These are phyloP conservation scores for Sakesphorus luctuosus DNA, from an alignment of 2,113 vertebrate genomes.

Conservation along the genomic window DNA sequence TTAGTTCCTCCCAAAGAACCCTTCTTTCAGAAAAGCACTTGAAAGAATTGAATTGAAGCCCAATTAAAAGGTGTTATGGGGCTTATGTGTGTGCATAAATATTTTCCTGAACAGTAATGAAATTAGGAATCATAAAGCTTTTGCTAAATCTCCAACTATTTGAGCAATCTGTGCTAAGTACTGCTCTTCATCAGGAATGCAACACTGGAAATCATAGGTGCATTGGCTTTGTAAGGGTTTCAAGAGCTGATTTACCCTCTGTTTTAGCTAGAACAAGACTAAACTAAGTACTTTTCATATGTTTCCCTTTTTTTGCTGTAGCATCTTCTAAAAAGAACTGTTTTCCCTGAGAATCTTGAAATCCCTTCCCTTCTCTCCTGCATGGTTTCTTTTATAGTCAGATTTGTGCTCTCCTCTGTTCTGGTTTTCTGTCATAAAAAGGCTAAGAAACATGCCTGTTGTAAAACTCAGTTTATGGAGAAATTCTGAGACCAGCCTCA, in stretches of 20 bases:
- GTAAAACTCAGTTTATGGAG: background rate
- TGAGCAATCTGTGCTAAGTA: background rate
- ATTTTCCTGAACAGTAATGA: background rate
- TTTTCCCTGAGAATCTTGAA: background rate
- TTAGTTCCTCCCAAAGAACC: background rate
- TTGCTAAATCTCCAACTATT: background rate
- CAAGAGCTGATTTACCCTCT: background rate
- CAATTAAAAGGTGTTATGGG: background rate
- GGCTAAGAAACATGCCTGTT: background rate
- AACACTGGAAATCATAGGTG: background rate
- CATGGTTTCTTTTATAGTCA: background rate
- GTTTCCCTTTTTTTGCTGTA: background rate
- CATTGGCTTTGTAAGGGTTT: background rate
- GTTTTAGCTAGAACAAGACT: background rate
- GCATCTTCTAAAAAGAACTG: background rate
- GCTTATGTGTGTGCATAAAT: background rate
- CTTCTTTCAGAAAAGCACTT: background rate
- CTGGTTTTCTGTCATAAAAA: background rate
- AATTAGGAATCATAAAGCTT: background rate
- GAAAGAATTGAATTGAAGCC: background rate
- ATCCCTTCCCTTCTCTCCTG: background rate
- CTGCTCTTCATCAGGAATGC: background rate
- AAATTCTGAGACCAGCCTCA: background rate
- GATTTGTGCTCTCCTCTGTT: background rate
- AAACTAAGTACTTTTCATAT: background rate